Percentiles rank a stretch among this genome's conserved stretches.
Conservation (phyloP, 1,140 invertebrate species). For the Lordiphosa stackelbergi region DNA sequence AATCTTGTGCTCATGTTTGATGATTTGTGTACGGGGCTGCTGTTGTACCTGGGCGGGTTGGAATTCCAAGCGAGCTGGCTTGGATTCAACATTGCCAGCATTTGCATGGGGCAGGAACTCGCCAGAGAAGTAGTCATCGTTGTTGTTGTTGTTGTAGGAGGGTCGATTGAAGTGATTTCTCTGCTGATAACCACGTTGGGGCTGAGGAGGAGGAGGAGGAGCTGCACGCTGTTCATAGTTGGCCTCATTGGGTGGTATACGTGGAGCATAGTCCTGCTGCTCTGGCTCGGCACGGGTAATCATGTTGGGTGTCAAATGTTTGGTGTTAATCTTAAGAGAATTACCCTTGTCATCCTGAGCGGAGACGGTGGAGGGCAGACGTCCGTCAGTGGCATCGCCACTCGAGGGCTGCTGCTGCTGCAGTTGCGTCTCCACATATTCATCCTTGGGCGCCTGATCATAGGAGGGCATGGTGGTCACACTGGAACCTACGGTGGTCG, state of each 20-base stretch:
- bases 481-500: constrained; percentile 58
- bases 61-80: constrained; percentile 62
- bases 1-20: constrained; percentile 74
- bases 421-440: constrained; percentile 58
- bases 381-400: constrained; percentile 34
- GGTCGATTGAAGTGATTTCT: constrained; percentile 44
- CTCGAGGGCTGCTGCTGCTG: constrained; percentile 34
- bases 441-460: constrained; percentile 55
- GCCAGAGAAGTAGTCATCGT: constrained; percentile 59
- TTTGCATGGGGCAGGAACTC: constrained; percentile 62
- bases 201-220: not conserved
- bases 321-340: constrained; percentile 50
- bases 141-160: constrained; percentile 34
- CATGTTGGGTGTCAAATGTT: constrained; percentile 50
- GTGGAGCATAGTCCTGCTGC: constrained; percentile 42
- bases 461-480: constrained; percentile 67
- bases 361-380: constrained; percentile 25
- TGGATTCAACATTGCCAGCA: constrained; percentile 47
- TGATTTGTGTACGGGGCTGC: constrained; percentile 46
- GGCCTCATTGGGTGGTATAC: constrained; percentile 30
- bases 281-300: constrained; percentile 45
- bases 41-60: constrained; percentile 29
- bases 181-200: constrained; percentile 45
- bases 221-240: constrained; percentile 24
- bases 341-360: constrained; percentile 55